Percentiles rank a stretch among this genome's conserved stretches.
These are phyloP conservation scores for Moxostoma hubbsi DNA, from an alignment of 2,797 vertebrate species.

Conservation along the genomic window DNA sequence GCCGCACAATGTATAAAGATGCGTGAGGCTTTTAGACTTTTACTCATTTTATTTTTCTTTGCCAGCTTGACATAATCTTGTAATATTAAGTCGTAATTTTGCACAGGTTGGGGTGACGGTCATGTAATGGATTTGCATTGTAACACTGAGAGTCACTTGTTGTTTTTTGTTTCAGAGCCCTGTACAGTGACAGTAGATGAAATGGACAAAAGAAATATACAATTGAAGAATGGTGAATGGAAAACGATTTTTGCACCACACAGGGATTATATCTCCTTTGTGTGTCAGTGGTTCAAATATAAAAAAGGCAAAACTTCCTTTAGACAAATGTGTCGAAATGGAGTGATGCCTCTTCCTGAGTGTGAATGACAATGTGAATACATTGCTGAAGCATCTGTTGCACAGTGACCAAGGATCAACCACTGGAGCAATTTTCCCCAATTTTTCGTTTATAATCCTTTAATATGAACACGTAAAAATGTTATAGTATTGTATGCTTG, in stretches of 20 bases:
- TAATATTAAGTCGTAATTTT: background rate
- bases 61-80: no score
- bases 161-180: slow-evolving; percentile 58
- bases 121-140: no score
- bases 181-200: slow-evolving; percentile 51
- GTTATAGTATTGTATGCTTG: no score
- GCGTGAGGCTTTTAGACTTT: no score
- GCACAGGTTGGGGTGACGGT: background rate
- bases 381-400: background rate
- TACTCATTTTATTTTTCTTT: background rate
- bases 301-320: accelerated
- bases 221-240: accelerated
- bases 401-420: background rate
- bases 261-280: background rate
- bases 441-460: no score
- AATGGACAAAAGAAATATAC: slow-evolving; percentile 34
- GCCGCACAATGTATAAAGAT: no score
- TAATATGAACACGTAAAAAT: no score
- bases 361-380: slow-evolving; percentile 27
- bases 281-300: accelerated
- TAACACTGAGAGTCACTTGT: background rate
- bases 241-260: slow-evolving; percentile 5
- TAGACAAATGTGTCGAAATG: slow-evolving; percentile 37
- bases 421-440: background rate
- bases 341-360: slow-evolving; percentile 47